Conservation (phyloP, 2,113 vertebrate species). For the Myocastor coypus region DNA sequence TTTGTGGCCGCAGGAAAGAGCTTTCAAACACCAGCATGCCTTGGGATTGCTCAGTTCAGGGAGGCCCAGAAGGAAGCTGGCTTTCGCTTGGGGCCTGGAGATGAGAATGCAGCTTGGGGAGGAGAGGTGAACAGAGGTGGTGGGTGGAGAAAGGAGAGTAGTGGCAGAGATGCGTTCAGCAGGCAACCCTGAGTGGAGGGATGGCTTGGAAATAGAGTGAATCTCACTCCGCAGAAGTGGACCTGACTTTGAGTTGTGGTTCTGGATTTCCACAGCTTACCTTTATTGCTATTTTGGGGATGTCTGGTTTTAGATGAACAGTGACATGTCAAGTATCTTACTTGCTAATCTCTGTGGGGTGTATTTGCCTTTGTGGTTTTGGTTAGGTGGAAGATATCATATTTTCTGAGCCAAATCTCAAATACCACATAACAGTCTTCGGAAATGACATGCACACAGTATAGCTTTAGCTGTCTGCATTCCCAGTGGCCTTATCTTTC, state of each 20-base stretch:
- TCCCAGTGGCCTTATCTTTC: not conserved
- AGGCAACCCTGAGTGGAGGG: not conserved
- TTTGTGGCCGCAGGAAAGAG: not conserved
- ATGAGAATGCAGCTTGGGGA: not conserved
- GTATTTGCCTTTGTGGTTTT: not conserved
- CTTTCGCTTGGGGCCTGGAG: not conserved
- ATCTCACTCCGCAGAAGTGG: rapidly evolving
- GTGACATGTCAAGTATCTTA: rapidly evolving
- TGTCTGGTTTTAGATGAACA: not conserved
- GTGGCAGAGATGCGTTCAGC: not conserved
- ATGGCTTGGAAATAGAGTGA: not conserved
- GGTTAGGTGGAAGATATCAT: not conserved
- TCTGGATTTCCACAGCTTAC: not conserved
- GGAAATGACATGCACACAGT: rapidly evolving
- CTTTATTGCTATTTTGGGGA: not conserved
- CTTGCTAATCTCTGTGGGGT: not conserved
- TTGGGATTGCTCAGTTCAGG: not conserved
- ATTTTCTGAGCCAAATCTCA: not conserved
- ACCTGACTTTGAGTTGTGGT: not conserved
- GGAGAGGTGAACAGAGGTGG: not conserved
- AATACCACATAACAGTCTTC: not conserved
- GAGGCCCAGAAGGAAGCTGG: not conserved
- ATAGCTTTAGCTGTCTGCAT: too few relatives aligned
- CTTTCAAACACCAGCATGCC: not conserved
- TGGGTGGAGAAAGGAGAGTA: not conserved